Percentiles rank a stretch among this genome's conserved stretches.
These are phyloP conservation scores for Phengaris arion DNA, from an alignment of 2,888 invertebrate genomes.

Conservation along the genomic window DNA sequence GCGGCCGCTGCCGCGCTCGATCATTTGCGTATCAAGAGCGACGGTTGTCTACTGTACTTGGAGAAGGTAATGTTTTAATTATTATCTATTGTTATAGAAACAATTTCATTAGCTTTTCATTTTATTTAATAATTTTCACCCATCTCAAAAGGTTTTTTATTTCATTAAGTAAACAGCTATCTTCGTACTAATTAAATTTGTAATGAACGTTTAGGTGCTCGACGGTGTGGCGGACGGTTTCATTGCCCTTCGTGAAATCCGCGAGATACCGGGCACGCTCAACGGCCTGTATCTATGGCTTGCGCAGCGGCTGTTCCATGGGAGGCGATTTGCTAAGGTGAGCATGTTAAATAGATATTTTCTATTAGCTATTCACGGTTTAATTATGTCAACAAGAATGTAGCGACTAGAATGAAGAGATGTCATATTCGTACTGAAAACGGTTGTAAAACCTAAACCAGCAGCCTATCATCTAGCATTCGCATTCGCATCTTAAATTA, in stretches of 20 bases:
- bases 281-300: constrained; percentile 97
- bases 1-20: constrained; percentile 95
- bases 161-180: background rate
- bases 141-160: background rate
- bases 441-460: too few relatives aligned
- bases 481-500: too few relatives aligned
- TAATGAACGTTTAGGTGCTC: constrained; percentile 72
- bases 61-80: constrained; percentile 79
- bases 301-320: constrained; percentile 94
- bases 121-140: too few relatives aligned
- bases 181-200: background rate
- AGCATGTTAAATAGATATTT: background rate
- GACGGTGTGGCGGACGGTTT: constrained; percentile 96
- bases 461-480: too few relatives aligned
- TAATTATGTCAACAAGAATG: too few relatives aligned
- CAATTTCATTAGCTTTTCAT: too few relatives aligned
- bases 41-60: constrained; percentile 93
- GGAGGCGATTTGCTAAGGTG: constrained; percentile 92
- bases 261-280: constrained; percentile 96
- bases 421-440: too few relatives aligned
- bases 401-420: too few relatives aligned
- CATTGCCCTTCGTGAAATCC: constrained; percentile 93
- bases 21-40: constrained; percentile 96
- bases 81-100: background rate
- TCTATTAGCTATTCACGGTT: background rate